Conservation (phyloP, 2,797 vertebrate species). For the Momotus momota region DNA sequence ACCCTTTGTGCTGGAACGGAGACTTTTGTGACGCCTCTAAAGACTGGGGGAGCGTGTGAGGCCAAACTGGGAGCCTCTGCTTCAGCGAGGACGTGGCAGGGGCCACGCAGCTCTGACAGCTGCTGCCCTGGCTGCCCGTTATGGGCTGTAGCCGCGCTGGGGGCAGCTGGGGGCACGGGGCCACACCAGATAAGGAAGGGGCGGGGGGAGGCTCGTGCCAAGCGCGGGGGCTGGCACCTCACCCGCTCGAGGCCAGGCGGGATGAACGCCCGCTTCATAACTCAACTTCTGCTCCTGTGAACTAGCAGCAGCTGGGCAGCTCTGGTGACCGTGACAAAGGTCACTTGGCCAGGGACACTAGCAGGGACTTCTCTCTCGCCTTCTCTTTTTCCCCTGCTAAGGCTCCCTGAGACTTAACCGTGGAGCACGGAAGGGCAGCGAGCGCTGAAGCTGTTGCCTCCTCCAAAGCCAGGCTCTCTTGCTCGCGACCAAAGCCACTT, state of each 20-base stretch:
- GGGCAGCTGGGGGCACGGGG: not conserved
- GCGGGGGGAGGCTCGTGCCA: accelerated
- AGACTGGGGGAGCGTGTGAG: accelerated
- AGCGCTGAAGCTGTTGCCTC: not conserved
- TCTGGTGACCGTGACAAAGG: not conserved
- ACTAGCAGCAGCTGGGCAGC: not conserved
- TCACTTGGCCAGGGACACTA: not conserved
- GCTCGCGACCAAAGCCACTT: not conserved
- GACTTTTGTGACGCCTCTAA: not conserved
- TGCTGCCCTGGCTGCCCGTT: not conserved
- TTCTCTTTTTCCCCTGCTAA: not conserved
- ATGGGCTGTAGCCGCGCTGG: not conserved
- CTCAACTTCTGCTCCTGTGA: not conserved
- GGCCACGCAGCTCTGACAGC: not conserved
- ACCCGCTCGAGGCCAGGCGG: not conserved
- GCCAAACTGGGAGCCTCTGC: not conserved
- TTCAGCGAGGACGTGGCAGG: not conserved
- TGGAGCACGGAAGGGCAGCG: slow-evolving; percentile 7
- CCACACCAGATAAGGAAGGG: not conserved
- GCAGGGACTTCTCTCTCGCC: not conserved
- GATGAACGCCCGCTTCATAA: not conserved
- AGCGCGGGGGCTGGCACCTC: not conserved
- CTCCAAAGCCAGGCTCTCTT: not conserved
- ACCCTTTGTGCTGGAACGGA: not conserved
- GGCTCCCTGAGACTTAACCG: not conserved